Conservation (phyloP, 2,888 invertebrate genomes). For the Elysia crispata region DNA sequence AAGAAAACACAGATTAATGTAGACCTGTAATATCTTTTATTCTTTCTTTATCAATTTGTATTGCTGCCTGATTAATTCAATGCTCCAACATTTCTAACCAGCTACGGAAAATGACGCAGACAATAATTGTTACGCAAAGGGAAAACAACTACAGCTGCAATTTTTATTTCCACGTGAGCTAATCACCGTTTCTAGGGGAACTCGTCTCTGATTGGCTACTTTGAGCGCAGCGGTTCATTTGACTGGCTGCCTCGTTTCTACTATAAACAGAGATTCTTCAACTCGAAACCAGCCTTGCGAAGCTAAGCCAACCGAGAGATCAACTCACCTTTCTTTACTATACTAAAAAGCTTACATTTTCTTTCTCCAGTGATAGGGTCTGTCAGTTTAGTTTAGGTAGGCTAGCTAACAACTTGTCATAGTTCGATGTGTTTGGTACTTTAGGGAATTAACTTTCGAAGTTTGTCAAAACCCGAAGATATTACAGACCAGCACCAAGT, state of each 20-base stretch:
- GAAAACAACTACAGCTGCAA: not conserved
- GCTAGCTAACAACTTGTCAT: too few relatives aligned
- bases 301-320: too few relatives aligned
- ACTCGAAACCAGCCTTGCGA: constrained; percentile 16
- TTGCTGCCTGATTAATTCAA: constrained; percentile 9
- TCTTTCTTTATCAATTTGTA: not conserved
- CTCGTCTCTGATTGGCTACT: constrained; percentile 41
- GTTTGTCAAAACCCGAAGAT: too few relatives aligned
- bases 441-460: too few relatives aligned
- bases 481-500: too few relatives aligned
- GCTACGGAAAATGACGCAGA: not conserved
- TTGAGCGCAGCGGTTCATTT: constrained; percentile 46
- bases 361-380: too few relatives aligned
- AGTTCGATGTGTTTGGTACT: too few relatives aligned
- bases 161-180: not conserved
- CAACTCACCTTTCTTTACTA: too few relatives aligned
- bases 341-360: too few relatives aligned
- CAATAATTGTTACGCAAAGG: constrained; percentile 2
- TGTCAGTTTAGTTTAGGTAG: too few relatives aligned
- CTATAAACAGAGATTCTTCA: constrained; percentile 24
- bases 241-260: constrained; percentile 47
- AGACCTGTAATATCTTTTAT: not conserved
- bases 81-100: constrained; percentile 32
- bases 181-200: constrained; percentile 17
- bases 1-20: not conserved